phyloP scores from a whole-genome alignment of 2,888 invertebrate genomes.

The Parnassius glacialis region DNA sequence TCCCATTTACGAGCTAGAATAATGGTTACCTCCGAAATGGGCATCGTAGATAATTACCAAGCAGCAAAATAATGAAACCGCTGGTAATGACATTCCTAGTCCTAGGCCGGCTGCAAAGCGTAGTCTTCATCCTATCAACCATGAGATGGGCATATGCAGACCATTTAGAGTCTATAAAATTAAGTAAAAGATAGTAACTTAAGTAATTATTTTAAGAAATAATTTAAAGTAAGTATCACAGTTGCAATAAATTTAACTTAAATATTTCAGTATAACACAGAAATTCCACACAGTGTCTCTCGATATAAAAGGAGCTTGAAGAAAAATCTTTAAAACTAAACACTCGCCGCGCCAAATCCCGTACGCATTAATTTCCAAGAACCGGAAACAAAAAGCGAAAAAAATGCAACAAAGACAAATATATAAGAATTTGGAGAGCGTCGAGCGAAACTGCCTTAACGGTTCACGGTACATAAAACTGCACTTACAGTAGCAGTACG shows the following conservation, averaged over 20 bases:
- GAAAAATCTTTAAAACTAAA: neutral
- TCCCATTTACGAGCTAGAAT: no score
- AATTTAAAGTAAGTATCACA: no score
- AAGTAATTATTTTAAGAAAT: no score
- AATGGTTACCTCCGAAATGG: no score
- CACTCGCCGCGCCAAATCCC: conserved; percentile 39
- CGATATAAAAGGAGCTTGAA: neutral
- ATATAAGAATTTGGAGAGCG: conserved; percentile 28
- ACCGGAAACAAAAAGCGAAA: conserved; percentile 38
- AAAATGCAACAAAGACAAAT: conserved; percentile 27
- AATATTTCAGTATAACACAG: no score
- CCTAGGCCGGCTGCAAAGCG: neutral
- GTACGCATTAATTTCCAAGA: conserved; percentile 41
- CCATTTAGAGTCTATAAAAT: no score
- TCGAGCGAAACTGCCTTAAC: conserved; percentile 32
- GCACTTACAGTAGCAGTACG: conserved; percentile 6
- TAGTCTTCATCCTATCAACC: no score
- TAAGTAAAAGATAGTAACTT: no score
- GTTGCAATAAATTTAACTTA: no score
- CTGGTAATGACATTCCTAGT: neutral
- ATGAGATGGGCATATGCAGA: no score
- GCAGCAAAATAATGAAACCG: neutral
- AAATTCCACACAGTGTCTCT: neutral
- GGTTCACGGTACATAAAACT: conserved; percentile 38
- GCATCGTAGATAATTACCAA: no score